These are phyloP conservation scores for Ahaetulla prasina DNA, from an alignment of 2,113 vertebrate species.

Conservation along the genomic window DNA sequence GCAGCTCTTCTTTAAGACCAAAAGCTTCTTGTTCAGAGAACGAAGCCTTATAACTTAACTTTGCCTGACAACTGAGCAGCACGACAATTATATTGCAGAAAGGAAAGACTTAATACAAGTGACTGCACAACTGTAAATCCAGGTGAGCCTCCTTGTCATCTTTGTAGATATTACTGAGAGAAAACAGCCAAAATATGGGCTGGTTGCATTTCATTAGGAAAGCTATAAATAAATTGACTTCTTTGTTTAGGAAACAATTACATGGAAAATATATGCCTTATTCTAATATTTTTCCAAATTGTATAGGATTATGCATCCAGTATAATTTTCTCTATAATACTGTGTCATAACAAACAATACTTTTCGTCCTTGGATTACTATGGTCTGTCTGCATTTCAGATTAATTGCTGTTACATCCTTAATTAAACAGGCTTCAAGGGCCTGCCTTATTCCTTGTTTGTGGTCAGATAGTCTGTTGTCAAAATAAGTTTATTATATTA, in stretches of 20 bases:
- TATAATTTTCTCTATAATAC: background rate
- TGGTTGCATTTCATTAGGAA: background rate
- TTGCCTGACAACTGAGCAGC: background rate
- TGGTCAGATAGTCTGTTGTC: background rate
- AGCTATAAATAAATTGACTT: conserved; percentile 6
- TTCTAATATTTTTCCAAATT: background rate
- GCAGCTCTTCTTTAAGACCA: background rate
- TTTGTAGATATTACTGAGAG: conserved; percentile 14
- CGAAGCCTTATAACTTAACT: background rate
- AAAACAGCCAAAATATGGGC: conserved; percentile 7
- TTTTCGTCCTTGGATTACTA: background rate
- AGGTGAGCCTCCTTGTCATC: background rate
- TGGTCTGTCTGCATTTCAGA: background rate
- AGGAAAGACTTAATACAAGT: background rate
- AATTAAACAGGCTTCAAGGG: background rate
- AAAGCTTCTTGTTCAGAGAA: background rate
- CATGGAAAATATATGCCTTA: background rate
- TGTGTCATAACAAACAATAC: background rate
- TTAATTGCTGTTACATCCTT: background rate
- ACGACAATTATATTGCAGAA: background rate
- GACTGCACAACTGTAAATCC: background rate
- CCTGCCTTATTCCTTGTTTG: background rate
- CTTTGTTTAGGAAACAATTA: background rate
- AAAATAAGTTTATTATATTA: background rate
- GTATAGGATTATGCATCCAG: background rate